These are phyloP conservation scores for Oryctes rhinoceros DNA, from an alignment of 1,140 invertebrate genomes.

Conservation along the genomic window DNA sequence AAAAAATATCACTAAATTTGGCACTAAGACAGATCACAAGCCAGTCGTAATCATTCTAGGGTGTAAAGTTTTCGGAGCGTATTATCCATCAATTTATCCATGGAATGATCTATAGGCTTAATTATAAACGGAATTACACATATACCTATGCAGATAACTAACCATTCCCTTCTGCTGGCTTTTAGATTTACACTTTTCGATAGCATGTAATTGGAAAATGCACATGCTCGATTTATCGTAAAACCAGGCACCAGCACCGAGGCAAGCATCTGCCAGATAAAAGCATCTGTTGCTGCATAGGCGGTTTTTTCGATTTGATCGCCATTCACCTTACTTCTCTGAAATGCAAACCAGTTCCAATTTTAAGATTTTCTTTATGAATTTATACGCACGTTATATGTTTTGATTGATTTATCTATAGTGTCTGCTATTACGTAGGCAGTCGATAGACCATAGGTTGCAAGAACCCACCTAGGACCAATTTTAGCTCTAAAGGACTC, in stretches of 20 bases:
- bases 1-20: constrained; percentile 9
- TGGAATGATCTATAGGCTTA: constrained; percentile 85
- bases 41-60: background rate
- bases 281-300: constrained; percentile 79
- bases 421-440: constrained; percentile 91
- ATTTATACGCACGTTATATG: constrained; percentile 66
- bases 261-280: constrained; percentile 93
- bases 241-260: constrained; percentile 92
- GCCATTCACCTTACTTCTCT: constrained; percentile 25
- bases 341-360: background rate
- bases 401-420: constrained; percentile 78
- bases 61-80: constrained; percentile 60
- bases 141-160: constrained; percentile 83
- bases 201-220: constrained; percentile 66
- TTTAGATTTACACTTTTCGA: constrained; percentile 64
- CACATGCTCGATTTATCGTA: constrained; percentile 89
- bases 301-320: constrained; percentile 60
- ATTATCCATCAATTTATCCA: constrained; percentile 82
- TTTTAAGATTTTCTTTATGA: constrained; percentile 33
- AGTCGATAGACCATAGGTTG: constrained; percentile 83
- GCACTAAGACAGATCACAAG: constrained; percentile 19
- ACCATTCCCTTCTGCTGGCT: constrained; percentile 67
- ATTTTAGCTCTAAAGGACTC: constrained; percentile 89
- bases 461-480: constrained; percentile 74
- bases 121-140: constrained; percentile 91